Base-by-base conservation (phyloP, 2,797 vertebrate genomes). In the Eleutherodactylus coqui region DNA sequence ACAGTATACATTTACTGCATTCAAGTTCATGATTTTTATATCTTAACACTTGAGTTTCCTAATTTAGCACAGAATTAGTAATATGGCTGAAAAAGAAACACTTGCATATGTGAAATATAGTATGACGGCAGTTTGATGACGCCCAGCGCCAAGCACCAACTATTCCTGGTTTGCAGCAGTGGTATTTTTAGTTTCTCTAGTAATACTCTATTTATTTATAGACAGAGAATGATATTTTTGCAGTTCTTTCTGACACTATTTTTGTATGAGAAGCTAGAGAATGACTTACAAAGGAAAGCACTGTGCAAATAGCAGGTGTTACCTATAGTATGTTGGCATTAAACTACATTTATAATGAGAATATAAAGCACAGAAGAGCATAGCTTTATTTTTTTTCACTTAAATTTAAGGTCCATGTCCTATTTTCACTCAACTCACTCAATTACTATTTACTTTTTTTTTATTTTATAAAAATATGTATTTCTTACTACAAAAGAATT, bases 171-270 rank as follows among this genome's bases (percentile, higher is more conserved):
- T 79, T 70, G 51, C 64, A 60, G 84, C 67, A 38, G n/a, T 27
- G 29, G 17, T 83, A 83, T 83, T 82, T 86, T 86, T 86, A 86
- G 72, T 41, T 55, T 24, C 24, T 72, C 60, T 82, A 82, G 80
- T 86, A 86, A 67, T 82, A 78, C 27, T 51, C 29, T 47, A 27
- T 7, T 29, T 78, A 86, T 82, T 78, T 86, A 58, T 86, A 83
- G 73, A 70, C 5, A 45, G 17, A 55, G 27, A 34, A 79, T 49
- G 24, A 64, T 85, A 64, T 73, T 73, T 70, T 70, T 79, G 45
- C n/a, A 58, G 47, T 60, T 5, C 47, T 72, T 55, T 80, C 38
- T 80, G n/a, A 73, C 67, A 85, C 36, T 47, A 19, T 85, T 79
- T 32, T 49, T 58, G 51, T 45, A 78, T 4, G 24, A 70, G 62